Evolutionary conservation across 2,888 invertebrate genomes (phyloP), one percentile per base, ranked within the genome.

Genomic region (Parascotia fuliginaria): DNA sequence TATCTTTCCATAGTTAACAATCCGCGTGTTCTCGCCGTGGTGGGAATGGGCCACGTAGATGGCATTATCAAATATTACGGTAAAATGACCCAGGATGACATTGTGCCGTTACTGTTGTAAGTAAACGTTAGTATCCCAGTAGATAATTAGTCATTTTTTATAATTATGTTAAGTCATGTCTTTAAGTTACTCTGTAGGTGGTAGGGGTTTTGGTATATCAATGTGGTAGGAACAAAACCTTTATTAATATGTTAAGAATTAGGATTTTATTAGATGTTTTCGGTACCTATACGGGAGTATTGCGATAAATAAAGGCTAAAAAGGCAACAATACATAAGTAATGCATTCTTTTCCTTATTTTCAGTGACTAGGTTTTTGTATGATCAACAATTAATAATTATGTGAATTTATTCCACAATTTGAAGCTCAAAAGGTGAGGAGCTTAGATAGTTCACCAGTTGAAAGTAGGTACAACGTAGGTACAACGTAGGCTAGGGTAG

Each of bases 21-120:
- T 13, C 92, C 94, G 4, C 94, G 96, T 56, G 96, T 99, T 9
- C 97, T 99, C 6, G 99, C 97, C 14, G 97, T 99, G 15, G 99
- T 99, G 22, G 99, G 99, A 29, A 97, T 99, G 79, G 99, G 99
- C 0, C 99, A 99, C 83, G 95, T 96, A 3, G 95, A 96, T 44
- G 99, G 99, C 43, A 99, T 99, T 54, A 55, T 71, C 3, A 87
- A 81, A 77, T 91, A 91, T 69, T 92, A 83, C 48, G 92, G 92
- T 38, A 85, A 77, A 77, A 88, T 92, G 88, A 84, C 62, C 61
- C 88, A 87, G 59, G 81, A 87, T 36, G 89, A 92, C 53, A 89
- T 92, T 57, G 78, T 90, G 49, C 92, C 92, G 9, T 72, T 92
- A 38, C 71, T 92, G 56, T 73, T 85, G 91, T 92, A 70, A 91